phyloP scores from a whole-genome alignment of 2,888 invertebrate species.

The Phragmatobia fuliginosa region DNA sequence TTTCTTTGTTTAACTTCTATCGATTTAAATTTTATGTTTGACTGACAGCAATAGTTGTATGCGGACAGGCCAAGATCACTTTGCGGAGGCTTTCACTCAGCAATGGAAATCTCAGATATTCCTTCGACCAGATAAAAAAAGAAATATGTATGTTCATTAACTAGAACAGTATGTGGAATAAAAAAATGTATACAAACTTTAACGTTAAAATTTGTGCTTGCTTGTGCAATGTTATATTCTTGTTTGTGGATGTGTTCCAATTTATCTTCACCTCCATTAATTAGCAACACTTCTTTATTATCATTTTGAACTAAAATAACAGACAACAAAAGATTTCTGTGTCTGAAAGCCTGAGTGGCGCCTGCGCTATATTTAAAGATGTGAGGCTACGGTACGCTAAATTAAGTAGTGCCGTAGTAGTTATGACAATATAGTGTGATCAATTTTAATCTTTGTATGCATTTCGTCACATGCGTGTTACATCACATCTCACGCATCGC shows the following conservation, averaged over 20 bases:
- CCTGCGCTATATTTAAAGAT: neutral
- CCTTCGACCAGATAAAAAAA: too few species aligned
- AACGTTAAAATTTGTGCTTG: neutral
- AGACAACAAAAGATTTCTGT: conserved; percentile 26
- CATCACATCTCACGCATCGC: conserved; percentile 75
- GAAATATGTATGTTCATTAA: too few species aligned
- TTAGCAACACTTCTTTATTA: conserved; percentile 34
- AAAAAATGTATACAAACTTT: neutral
- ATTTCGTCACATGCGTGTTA: conserved; percentile 79
- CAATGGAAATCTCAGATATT: neutral
- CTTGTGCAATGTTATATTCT: neutral
- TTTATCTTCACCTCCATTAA: conserved; percentile 23
- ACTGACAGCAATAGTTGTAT: neutral
- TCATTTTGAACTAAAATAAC: conserved; percentile 32
- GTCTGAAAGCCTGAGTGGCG: conserved; percentile 21
- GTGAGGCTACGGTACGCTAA: conserved; percentile 15
- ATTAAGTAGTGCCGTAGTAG: neutral
- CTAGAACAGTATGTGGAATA: neutral
- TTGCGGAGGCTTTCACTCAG: neutral
- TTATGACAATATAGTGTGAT: conserved; percentile 66
- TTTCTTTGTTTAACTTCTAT: too few species aligned
- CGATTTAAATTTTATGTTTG: too few species aligned
- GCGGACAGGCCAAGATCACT: neutral
- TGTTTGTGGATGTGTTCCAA: conserved; percentile 33
- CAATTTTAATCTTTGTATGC: conserved; percentile 64